A percentile compares a stretch with the other conserved stretches of the same genome.
Evolutionary conservation across 1,140 invertebrate species (phyloP).

Genomic region (Drosophila kohkoa): DNA sequence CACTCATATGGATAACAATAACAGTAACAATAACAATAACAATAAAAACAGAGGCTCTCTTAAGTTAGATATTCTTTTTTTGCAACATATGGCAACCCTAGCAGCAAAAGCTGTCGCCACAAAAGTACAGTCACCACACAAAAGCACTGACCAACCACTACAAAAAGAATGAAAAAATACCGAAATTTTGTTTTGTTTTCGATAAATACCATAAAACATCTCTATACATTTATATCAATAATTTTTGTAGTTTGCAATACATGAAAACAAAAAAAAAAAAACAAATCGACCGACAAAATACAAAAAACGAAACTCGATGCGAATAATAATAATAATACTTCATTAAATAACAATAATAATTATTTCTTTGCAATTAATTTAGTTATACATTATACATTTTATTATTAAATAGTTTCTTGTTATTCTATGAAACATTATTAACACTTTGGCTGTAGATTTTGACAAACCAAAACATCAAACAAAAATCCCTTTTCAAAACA

Average conservation of each 20-base stretch:
- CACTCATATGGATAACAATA: slow-evolving; percentile 47
- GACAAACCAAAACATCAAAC: slow-evolving; percentile 66
- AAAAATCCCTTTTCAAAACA: slow-evolving; percentile 40
- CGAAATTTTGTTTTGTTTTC: slow-evolving; percentile 79
- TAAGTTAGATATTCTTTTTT: slow-evolving; percentile 69
- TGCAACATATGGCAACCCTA: slow-evolving; percentile 60
- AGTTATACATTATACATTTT: slow-evolving; percentile 51
- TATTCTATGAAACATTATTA: slow-evolving; percentile 71
- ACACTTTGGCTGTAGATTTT: slow-evolving; percentile 83
- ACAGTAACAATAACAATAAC: slow-evolving; percentile 45
- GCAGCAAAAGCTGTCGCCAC: slow-evolving; percentile 40
- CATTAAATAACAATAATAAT: slow-evolving; percentile 50
- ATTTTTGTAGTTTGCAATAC: slow-evolving; percentile 77
- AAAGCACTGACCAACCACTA: slow-evolving; percentile 45
- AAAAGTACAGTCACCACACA: slow-evolving; percentile 62
- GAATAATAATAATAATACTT: slow-evolving; percentile 53
- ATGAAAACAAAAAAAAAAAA: slow-evolving; percentile 43
- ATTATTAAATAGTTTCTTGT: slow-evolving; percentile 41
- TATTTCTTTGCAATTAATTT: slow-evolving; percentile 70
- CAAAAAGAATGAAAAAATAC: slow-evolving; percentile 50
- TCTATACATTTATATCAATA: slow-evolving; percentile 10
- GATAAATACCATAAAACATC: slow-evolving; percentile 27
- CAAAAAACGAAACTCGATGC: slow-evolving; percentile 25
- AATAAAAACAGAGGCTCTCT: slow-evolving; percentile 74
- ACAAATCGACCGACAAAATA: slow-evolving; percentile 18